Percentiles rank a stretch among this genome's conserved stretches.
phyloP scores from a whole-genome alignment of 2,888 invertebrate species.

The Crocallis elinguaria region DNA sequence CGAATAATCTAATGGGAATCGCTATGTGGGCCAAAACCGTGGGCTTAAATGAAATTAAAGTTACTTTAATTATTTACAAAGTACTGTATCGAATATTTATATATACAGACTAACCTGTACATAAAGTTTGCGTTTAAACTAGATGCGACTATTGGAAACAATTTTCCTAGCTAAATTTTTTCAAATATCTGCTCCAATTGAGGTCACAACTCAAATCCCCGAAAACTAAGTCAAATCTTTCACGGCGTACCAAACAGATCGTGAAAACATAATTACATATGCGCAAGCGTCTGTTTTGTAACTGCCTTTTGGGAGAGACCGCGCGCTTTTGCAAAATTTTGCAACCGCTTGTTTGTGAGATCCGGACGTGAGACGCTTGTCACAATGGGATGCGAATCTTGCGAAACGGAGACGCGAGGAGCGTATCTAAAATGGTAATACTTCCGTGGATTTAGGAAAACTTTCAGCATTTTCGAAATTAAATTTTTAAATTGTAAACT shows the following conservation, averaged over 20 bases:
- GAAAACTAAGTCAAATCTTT: conserved; percentile 20
- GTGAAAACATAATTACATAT: conserved; percentile 33
- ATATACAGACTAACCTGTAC: no score
- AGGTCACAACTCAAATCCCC: conserved; percentile 10
- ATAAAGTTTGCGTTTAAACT: no score
- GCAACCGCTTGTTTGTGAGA: conserved; percentile 29
- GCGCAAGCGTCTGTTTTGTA: conserved; percentile 33
- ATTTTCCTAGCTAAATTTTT: not conserved
- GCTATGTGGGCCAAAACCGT: no score
- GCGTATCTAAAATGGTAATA: conserved; percentile 10
- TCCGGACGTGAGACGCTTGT: conserved; percentile 34
- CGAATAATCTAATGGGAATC: no score
- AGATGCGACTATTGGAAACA: no score
- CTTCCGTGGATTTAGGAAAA: conserved; percentile 12
- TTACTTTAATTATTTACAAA: no score
- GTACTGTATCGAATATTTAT: no score
- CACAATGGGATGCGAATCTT: conserved; percentile 33
- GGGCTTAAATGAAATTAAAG: no score
- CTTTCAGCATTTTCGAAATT: conserved; percentile 9
- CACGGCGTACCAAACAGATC: conserved; percentile 33
- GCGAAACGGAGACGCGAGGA: conserved; percentile 26
- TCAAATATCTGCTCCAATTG: conserved; percentile 5
- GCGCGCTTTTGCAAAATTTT: conserved; percentile 16
- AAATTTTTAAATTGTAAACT: no score
- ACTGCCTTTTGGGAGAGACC: conserved; percentile 27